Evolutionary conservation across 2,888 invertebrate genomes (phyloP), one percentile per base, ranked within the genome.

Genomic region (Drosophila pegasa): DNA sequence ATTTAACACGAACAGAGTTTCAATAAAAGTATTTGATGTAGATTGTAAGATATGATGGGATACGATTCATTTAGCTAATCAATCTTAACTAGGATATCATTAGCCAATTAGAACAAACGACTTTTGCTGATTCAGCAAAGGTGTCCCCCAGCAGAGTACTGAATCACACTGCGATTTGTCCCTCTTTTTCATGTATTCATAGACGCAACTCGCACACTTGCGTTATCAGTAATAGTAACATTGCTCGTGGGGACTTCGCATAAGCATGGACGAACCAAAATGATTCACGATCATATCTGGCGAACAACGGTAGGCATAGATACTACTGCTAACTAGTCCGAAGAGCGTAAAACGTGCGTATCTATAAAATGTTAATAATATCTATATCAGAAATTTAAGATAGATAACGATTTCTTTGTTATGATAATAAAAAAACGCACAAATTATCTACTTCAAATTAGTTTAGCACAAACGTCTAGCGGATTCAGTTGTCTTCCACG

Each of bases 201-300:
- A 43, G 43, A 31, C 9, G 27, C 52, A 16, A 12, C 10, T 37
- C 40, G 22, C 33, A 10, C 40, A 50, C 33, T 27, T 16, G 2
- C 14, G 38, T 59, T 73, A 73, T 77, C 73, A 43, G 45, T 9
- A 16, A 20, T 12, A 9, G 29, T 37, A 2, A 60, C 29, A 43
- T 55, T 54, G 47, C 22, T 20, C 68, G 10, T 57, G 58, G 29
- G 33, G 45, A 38, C 47, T 56, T 33, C 43, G 52, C 31, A 43
- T 29, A 31, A 33, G 43, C 20, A 29, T 37, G 43, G 20, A 4
- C 8, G 16, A 40, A 10, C 31, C 20, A 5, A 12, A 27, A 57
- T 75, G 74, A 78, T 78, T 75, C 74, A 75, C 47, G 27, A 3
- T 40, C 55, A 9, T 72, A 72, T 59, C 57, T 52, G 52, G 61